phyloP scores from a whole-genome alignment of 2,113 vertebrate genomes.

The Psittacara wagleri region DNA sequence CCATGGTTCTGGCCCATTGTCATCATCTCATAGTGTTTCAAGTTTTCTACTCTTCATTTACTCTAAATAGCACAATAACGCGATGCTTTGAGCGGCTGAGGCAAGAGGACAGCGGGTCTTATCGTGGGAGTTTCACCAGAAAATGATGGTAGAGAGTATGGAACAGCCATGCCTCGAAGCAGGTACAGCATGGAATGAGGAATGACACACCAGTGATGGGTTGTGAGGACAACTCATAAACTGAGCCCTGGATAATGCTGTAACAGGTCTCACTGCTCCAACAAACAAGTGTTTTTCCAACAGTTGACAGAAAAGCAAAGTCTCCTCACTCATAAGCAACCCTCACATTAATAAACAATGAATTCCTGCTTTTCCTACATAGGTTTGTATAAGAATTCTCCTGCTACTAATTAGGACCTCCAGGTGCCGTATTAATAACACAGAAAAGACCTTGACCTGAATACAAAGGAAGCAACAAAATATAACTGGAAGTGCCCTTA shows the following conservation, averaged over 20 bases:
- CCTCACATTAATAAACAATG: background rate
- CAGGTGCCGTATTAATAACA: background rate
- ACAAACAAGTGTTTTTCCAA: background rate
- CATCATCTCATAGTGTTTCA: fast-evolving
- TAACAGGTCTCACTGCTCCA: background rate
- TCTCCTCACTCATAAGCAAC: background rate
- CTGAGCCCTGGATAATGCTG: background rate
- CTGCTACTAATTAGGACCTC: background rate
- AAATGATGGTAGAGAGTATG: background rate
- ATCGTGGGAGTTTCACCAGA: background rate
- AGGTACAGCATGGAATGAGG: background rate
- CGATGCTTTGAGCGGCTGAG: background rate
- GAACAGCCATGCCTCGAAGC: background rate
- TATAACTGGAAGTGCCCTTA: background rate
- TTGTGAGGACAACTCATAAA: background rate
- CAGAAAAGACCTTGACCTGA: background rate
- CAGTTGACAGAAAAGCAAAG: background rate
- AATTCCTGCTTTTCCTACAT: background rate
- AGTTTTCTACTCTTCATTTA: background rate
- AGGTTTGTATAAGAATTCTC: background rate
- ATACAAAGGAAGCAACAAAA: background rate
- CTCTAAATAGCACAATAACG: fast-evolving
- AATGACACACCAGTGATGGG: fast-evolving
- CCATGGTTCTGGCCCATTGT: background rate
- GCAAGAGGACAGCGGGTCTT: background rate